Base-by-base conservation (phyloP, 2,113 vertebrate species). In the Pitta sordida region DNA sequence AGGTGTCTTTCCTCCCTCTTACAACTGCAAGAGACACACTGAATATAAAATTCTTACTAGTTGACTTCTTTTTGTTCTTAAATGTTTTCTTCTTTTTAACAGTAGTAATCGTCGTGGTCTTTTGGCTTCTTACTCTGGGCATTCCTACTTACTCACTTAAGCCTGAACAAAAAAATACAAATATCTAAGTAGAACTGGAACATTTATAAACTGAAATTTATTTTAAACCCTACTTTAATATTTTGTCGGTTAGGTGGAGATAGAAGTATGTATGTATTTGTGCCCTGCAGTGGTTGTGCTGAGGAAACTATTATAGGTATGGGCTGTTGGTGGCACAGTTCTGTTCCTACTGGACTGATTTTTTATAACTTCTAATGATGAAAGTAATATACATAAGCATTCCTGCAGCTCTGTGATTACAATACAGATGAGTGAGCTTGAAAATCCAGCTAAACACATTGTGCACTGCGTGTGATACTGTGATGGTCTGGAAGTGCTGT, bases 61-160 rank as follows among this genome's bases (percentile, higher is more conserved):
- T 34, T 65, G 8, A 41, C 55, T 88, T 24, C 2, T 59, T 78
- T 88, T 65, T 80, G 18, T 37, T 83, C 21, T 62, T 67, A 36
- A 95, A 26, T 4, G 10, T 67, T 86, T 87, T 55, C 6, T 41
- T 73, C 11, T n/a, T 85, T 77, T 49, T n/a, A 13, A 2, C 56
- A 36, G 15, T 59, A 71, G 9, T 30, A 49, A 41, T 65, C 52
- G 26, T 49, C 0, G 0, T 36, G 18, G 0, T 43, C 73, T 73
- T 85, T 43, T 74, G 21, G 3, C 37, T n/a, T 79, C 15, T 53
- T 90, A 39, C 24, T 52, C 2, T 36, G 18, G 26, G 15, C 26
- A 19, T 74, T 79, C 32, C 29, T 86, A 26, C 11, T 55, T 6
- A 29, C 2, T 76, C 14, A 29, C n/a, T 62, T 78, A 71, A 63